A percentile compares a stretch with the other conserved stretches of the same genome.
phyloP scores from a whole-genome alignment of 2,888 invertebrate species.

The Acanthococcus lagerstroemiae region DNA sequence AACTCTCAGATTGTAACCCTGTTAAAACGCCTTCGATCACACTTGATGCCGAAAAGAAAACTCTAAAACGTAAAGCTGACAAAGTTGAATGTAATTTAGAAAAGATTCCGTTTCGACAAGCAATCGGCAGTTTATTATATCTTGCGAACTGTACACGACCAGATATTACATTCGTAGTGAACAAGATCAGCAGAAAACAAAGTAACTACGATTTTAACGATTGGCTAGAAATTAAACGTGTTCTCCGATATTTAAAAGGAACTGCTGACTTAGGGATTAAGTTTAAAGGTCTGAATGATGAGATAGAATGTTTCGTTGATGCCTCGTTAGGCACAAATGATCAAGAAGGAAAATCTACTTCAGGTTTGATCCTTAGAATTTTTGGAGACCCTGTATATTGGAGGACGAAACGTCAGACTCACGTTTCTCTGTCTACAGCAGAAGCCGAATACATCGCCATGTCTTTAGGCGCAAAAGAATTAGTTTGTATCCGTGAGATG shows the following conservation, averaged over 20 bases:
- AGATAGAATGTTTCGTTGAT: conserved; percentile 1
- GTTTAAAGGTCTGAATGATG: not conserved
- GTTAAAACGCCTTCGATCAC: not conserved
- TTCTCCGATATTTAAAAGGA: conserved; percentile 1
- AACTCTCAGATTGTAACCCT: not conserved
- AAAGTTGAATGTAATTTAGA: not conserved
- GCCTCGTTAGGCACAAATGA: no score
- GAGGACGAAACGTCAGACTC: conserved; percentile 5
- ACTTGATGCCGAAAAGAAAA: not conserved
- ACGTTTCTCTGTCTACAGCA: conserved; percentile 1
- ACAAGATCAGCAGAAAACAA: no score
- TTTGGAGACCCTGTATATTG: not conserved
- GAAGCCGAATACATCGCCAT: conserved; percentile 13
- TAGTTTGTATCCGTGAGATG: not conserved
- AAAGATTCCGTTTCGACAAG: no score
- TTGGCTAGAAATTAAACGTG: not conserved
- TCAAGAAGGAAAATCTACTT: conserved; percentile 1
- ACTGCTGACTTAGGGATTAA: conserved; percentile 3
- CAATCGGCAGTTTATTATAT: no score
- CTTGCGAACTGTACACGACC: no score
- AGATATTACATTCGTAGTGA: no score
- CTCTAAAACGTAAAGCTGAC: not conserved
- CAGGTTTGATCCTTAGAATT: not conserved
- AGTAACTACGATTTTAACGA: no score
- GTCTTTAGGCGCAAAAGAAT: not conserved